Percentiles rank a stretch among this genome's conserved stretches.
These are phyloP conservation scores for Nicator chloris DNA, from an alignment of 2,113 vertebrate genomes.

Conservation along the genomic window DNA sequence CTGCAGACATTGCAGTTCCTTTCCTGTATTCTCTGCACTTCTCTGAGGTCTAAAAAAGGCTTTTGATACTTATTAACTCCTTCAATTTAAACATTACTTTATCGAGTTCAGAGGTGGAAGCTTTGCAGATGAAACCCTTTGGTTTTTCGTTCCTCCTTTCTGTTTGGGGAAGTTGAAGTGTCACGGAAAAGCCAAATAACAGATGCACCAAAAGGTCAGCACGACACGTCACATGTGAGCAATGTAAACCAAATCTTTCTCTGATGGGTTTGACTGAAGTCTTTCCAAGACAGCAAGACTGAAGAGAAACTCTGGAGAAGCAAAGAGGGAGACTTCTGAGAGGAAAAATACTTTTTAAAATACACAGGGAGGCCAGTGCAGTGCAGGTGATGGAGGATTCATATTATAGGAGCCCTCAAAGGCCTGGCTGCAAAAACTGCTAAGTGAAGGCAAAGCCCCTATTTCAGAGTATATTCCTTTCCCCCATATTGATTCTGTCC, in stretches of 20 bases:
- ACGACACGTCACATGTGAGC: accelerated
- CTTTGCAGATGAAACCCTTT: neutral
- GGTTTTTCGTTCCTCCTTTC: neutral
- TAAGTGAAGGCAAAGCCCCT: neutral
- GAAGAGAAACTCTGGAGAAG: neutral
- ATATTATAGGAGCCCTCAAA: neutral
- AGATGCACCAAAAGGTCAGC: neutral
- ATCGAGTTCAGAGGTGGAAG: neutral
- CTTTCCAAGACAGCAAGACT: neutral
- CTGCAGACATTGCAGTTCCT: neutral
- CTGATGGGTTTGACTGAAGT: neutral
- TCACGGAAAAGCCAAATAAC: no score
- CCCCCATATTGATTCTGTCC: neutral
- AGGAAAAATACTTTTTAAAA: neutral
- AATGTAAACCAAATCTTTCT: neutral
- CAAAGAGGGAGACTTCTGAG: neutral
- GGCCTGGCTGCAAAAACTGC: neutral
- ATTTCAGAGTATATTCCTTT: neutral
- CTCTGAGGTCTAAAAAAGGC: neutral
- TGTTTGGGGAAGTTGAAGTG: neutral
- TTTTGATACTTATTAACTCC: neutral
- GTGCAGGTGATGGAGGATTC: neutral
- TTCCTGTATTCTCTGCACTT: neutral
- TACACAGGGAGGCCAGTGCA: neutral
- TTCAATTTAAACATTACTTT: neutral